Conservation (phyloP, 2,888 invertebrate species). For the Lithophane ornitopus region DNA sequence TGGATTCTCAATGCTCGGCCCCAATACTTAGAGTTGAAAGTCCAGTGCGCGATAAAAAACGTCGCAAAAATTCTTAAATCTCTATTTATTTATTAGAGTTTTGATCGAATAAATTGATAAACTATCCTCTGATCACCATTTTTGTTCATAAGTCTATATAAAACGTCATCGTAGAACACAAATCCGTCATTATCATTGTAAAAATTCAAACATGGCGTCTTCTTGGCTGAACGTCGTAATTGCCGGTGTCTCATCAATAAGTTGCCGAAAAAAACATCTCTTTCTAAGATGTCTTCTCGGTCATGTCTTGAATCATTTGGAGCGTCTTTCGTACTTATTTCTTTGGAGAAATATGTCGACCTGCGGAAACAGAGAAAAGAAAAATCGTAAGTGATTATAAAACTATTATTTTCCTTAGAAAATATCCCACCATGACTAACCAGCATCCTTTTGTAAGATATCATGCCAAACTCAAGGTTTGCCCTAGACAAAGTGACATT, state of each 20-base stretch:
- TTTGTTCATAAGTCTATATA: conserved; percentile 60
- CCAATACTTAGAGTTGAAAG: not conserved
- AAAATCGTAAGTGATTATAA: not conserved
- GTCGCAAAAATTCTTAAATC: not conserved
- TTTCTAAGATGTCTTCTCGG: conserved; percentile 35
- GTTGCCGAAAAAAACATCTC: conserved; percentile 50
- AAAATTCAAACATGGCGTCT: conserved; percentile 28
- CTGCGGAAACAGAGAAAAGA: conserved; percentile 27
- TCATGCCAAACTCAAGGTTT: not conserved
- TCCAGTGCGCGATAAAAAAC: not conserved
- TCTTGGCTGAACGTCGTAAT: conserved; percentile 8
- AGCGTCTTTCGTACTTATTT: conserved; percentile 28
- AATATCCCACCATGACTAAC: not conserved
- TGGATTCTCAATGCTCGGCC: not conserved
- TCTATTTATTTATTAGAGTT: conserved; percentile 36
- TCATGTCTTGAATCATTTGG: conserved; percentile 12
- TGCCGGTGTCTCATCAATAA: conserved; percentile 48
- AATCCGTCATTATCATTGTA: conserved; percentile 59
- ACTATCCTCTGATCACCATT: conserved; percentile 42
- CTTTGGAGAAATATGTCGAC: conserved; percentile 38
- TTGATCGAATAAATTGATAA: conserved; percentile 51
- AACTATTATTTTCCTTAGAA: not conserved
- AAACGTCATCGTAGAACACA: conserved; percentile 59
- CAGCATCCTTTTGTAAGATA: not conserved
- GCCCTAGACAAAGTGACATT: too few species aligned